phyloP scores from a whole-genome alignment of 2,113 vertebrate genomes.

The Chaenocephalus aceratus region DNA sequence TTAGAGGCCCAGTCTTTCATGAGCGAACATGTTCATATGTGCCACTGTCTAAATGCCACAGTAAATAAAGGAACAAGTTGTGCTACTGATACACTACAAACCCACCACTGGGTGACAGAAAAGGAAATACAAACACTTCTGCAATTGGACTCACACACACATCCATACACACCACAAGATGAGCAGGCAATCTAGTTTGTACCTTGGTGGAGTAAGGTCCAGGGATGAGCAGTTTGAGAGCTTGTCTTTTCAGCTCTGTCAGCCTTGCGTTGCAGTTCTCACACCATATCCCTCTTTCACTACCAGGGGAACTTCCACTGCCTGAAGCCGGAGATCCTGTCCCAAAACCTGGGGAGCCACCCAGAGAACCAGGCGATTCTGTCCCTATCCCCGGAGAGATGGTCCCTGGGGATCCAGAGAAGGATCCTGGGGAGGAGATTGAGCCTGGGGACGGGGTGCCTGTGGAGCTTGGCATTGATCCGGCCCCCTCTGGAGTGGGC shows the following conservation, averaged over 20 bases:
- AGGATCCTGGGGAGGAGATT: constrained; percentile 95
- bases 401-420: constrained; percentile 92
- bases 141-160: neutral
- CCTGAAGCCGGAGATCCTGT: constrained; percentile 93
- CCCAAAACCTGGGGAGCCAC: constrained; percentile 94
- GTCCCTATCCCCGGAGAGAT: constrained; percentile 93
- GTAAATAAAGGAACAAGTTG: constrained; percentile 45
- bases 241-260: constrained; percentile 96
- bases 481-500: constrained; percentile 93
- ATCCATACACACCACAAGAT: neutral
- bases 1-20: constrained; percentile 48
- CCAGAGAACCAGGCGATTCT: constrained; percentile 93
- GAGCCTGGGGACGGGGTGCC: constrained; percentile 95
- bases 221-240: constrained; percentile 92
- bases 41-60: constrained; percentile 58
- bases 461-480: constrained; percentile 93
- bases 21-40: constrained; percentile 56
- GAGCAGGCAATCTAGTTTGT: constrained; percentile 32
- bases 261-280: constrained; percentile 94
- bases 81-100: constrained; percentile 8
- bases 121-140: neutral
- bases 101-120: neutral
- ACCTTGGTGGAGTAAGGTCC: constrained; percentile 94
- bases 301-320: constrained; percentile 95
- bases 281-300: constrained; percentile 95